Evolutionary conservation across 2,888 invertebrate species (phyloP), one percentile per base, ranked within the genome.

Genomic region (Nebria brevicollis): DNA sequence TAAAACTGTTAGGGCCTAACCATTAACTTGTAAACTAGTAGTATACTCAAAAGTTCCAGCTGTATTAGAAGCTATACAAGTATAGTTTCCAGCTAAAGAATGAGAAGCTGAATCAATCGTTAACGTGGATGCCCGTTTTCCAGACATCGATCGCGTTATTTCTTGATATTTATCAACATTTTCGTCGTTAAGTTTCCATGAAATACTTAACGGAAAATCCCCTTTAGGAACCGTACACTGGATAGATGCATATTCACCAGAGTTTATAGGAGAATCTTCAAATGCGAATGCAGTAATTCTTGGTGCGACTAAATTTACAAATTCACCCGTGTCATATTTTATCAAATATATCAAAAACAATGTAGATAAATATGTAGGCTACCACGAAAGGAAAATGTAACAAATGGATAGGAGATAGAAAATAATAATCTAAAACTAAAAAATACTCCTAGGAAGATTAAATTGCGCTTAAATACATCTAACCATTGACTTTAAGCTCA

Each of bases 281-380:
- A 95, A 95, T 86, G 93, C 91, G 87, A 95, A 95, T 83, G 94
- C 93, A 85, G 94, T 93, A 86, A 96, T 94, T 91, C 94, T 94
- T 84, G 95, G 95, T 86, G 94, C 92, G 89, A 95, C 95, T 78
- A 66, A n/a, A 73, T 25, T 15, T 4, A 70, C 13, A 70, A 34
- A 25, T 2, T 68, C 2, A 15, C 65, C 7, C 15, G n/a, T 65
- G 65, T 65, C 3, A 65, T 13, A 5, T 34, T 34, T 34, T 34
- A 34, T 34, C 34, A 5, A 34, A 34, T 34, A 34, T 34, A 2
- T 34, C 34, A 5, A 34, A 34, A 34, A 34, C 5, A 5, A 34
- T 2, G 2, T 34, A 2, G 34, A 34, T 4, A 34, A 34, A 34
- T 34, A 34, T 34, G 34, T 34, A 34, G 34, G 34, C 5, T 5